phyloP scores from a whole-genome alignment of 2,797 vertebrate species.

The Galago senegalensis region DNA sequence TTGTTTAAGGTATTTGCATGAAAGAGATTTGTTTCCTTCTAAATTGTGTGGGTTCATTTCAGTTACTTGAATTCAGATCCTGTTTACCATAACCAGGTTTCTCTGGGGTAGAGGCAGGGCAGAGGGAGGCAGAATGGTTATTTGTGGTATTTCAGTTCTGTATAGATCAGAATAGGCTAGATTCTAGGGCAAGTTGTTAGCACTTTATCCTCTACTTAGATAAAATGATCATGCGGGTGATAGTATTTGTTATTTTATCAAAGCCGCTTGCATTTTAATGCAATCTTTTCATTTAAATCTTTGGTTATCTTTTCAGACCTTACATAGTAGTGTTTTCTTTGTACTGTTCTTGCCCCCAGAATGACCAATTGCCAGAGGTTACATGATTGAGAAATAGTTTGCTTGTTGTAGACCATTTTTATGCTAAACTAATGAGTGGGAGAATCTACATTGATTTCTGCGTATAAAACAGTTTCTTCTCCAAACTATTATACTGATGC shows the following conservation, averaged over 20 bases:
- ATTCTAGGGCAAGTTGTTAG: not conserved
- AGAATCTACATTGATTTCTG: not conserved
- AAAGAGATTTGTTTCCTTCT: constrained; percentile 44
- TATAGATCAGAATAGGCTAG: not conserved
- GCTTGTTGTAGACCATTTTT: not conserved
- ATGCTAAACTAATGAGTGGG: not conserved
- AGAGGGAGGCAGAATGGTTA: not conserved
- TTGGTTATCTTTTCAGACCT: constrained; percentile 39
- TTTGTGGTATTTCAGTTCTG: not conserved
- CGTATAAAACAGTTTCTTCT: constrained; percentile 23
- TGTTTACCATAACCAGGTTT: constrained; percentile 34
- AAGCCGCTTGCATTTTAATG: constrained; percentile 46
- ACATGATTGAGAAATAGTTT: constrained; percentile 31
- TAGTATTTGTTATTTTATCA: not conserved
- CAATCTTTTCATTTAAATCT: not conserved
- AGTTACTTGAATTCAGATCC: constrained; percentile 39
- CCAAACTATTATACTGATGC: not conserved
- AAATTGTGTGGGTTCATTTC: not conserved
- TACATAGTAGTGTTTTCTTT: not conserved
- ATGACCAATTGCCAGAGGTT: constrained; percentile 22
- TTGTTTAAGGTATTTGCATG: constrained; percentile 57
- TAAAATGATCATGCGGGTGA: not conserved
- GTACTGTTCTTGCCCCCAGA: not conserved
- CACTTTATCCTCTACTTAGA: not conserved
- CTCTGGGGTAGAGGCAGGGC: not conserved